A percentile compares a stretch with the other conserved stretches of the same genome.
Evolutionary conservation across 2,113 vertebrate species (phyloP).

Genomic region (Dascyllus trimaculatus): DNA sequence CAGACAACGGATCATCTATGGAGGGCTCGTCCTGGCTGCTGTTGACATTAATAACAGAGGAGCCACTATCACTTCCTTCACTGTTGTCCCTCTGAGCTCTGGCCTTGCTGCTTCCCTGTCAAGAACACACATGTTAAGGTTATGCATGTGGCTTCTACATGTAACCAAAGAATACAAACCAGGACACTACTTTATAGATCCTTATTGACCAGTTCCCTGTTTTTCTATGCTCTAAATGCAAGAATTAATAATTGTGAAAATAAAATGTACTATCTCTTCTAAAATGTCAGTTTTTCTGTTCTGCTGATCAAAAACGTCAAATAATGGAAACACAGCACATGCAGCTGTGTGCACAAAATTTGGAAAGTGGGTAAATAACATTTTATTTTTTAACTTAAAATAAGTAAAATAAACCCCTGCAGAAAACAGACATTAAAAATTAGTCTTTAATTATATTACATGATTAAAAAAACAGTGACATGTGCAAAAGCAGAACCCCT

Average conservation of each 20-base stretch:
- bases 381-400: no score
- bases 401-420: no score
- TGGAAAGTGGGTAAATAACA: no score
- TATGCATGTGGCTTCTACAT: background rate
- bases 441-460: no score
- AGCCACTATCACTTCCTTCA: constrained; percentile 77
- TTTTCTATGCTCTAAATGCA: background rate
- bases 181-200: background rate
- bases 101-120: constrained; percentile 89
- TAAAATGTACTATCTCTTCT: no score
- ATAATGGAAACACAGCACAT: no score
- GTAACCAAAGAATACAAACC: background rate
- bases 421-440: no score
- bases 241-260: background rate
- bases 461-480: no score
- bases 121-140: constrained; percentile 35
- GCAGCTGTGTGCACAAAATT: no score
- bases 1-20: constrained; percentile 60
- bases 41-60: constrained; percentile 81
- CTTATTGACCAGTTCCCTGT: background rate
- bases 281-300: no score
- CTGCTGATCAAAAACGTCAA: no score
- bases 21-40: constrained; percentile 69
- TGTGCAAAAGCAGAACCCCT: no score
- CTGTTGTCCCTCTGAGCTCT: constrained; percentile 85